phyloP scores from a whole-genome alignment of 2,113 vertebrate genomes.

The Myrmophylax atrothorax region DNA sequence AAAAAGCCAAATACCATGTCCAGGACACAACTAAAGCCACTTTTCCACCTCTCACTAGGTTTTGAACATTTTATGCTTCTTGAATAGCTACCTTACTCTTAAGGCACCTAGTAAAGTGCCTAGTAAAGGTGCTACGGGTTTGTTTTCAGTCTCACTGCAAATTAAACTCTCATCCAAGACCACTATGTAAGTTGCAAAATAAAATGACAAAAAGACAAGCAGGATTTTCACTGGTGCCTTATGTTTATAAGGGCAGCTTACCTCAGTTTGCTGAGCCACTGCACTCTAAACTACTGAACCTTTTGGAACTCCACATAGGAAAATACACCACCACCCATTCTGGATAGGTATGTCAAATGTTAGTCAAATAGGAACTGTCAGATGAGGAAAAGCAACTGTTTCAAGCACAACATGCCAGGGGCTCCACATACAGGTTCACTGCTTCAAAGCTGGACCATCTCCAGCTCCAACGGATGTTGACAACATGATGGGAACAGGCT shows the following conservation, averaged over 20 bases:
- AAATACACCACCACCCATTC: not conserved
- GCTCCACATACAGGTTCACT: no score
- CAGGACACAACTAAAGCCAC: not conserved
- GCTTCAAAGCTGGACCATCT: not conserved
- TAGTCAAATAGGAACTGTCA: not conserved
- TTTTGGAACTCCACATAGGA: not conserved
- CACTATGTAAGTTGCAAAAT: not conserved
- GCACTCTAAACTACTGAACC: fast-evolving
- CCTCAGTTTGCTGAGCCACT: not conserved
- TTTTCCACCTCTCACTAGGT: not conserved
- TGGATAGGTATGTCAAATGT: fast-evolving
- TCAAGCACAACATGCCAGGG: not conserved
- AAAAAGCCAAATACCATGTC: not conserved
- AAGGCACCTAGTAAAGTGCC: not conserved
- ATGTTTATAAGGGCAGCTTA: not conserved
- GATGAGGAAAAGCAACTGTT: not conserved
- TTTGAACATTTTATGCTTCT: not conserved
- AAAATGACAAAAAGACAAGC: not conserved
- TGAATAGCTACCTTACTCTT: not conserved
- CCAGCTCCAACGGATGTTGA: not conserved
- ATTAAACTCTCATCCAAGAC: not conserved
- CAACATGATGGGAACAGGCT: not conserved
- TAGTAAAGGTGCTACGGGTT: not conserved
- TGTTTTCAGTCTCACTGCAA: not conserved
- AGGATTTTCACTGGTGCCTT: not conserved